Evolutionary conservation across 2,113 vertebrate genomes (phyloP), one percentile per base, ranked within the genome.

Genomic region (Rhagologus leucostigma): DNA sequence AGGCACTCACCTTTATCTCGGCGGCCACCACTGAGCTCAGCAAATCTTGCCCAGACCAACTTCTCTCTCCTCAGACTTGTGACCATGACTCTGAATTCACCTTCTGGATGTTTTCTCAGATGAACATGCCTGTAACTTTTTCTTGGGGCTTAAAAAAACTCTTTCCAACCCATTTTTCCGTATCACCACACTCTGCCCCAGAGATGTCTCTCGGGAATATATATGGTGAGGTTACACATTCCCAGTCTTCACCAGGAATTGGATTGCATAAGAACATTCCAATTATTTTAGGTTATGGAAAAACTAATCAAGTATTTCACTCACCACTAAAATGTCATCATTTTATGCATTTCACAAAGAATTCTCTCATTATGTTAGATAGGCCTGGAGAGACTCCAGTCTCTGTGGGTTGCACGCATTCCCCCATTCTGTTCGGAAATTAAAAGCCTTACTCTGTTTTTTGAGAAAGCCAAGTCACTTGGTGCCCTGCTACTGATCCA

Each of bases 381-480:
- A 86, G 87, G 65, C 71, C 91, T 97, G 96, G 96, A 96, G 70
- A 87, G 60, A 89, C 85, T 96, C 96, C 96, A 97, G 90, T 76
- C 93, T 90, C 93, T 90, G 90, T 86, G 82, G 81, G 91, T 84
- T 96, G 71, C 80, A 89, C 0, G 0, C 85, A 94, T 88, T 95
- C 49, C 64, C 74, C 24, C 16, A 11, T 85, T 89, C 53, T 75
- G 39, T 47, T 88, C 9, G 17, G 86, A 94, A 95, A 93, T 78
- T 76, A 84, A 93, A 95, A 90, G 70, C 49, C 50, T 92, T 44
- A 32, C 37, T 63, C 60, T 87, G 46, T 77, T 89, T 86, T 75
- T 53, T 13, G 69, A 83, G 78, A 95, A 93, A 94, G 37, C 35
- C 57, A 92, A 88, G 59, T 68, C 55, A 37, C 52, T 94, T 26